Conservation (phyloP, 2,113 vertebrate species). For the Campylomormyrus numenius region DNA sequence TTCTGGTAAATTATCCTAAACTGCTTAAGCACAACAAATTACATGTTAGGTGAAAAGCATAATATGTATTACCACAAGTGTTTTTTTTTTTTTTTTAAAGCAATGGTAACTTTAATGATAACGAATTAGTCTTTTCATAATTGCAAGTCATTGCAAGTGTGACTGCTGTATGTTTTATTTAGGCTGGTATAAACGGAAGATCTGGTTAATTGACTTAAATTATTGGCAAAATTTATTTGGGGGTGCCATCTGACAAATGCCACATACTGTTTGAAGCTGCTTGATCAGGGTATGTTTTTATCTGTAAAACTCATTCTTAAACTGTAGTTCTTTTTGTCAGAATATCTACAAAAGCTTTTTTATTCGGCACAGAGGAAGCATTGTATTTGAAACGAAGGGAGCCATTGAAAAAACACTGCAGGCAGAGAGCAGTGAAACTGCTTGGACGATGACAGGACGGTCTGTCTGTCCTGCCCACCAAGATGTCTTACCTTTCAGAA, state of each 20-base stretch:
- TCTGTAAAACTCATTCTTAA: not conserved
- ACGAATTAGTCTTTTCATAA: not conserved
- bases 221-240: not conserved
- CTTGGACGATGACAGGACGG: not conserved
- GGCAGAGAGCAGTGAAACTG: not conserved
- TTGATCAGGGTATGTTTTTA: not conserved
- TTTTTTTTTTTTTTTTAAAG: not conserved
- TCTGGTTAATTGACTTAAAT: not conserved
- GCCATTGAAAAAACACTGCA: not conserved
- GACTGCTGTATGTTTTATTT: not conserved
- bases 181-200: not conserved
- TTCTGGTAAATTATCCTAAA: not conserved
- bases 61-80: not conserved
- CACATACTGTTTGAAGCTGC: not conserved
- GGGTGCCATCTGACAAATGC: not conserved
- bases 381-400: not conserved
- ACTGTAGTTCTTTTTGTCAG: not conserved
- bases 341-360: not conserved
- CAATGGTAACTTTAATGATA: not conserved
- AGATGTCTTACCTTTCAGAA: not conserved
- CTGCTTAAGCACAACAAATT: not conserved
- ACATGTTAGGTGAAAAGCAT: not conserved
- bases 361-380: not conserved
- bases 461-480: not conserved
- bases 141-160: not conserved